Evolutionary conservation across 1,140 invertebrate species (phyloP), one percentile per base, ranked within the genome.

Genomic region (Drusus annulatus): DNA sequence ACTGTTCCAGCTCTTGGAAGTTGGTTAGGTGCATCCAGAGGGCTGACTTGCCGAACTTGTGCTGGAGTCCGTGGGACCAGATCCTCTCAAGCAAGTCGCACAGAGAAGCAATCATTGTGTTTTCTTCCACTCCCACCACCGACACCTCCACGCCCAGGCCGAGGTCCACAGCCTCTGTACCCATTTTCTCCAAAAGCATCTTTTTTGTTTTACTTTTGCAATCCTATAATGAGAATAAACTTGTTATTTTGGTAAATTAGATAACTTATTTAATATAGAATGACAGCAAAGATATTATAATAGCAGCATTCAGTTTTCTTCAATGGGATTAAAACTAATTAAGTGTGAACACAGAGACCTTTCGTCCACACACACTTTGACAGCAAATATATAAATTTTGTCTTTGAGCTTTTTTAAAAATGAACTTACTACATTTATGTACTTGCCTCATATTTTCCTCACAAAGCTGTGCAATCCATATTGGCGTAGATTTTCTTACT

Each of bases 181-280:
- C 97, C 95, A 99, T 97, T 91, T 99, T 99, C 84, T 98, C 97
- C 0, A 99, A 93, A 36, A 99, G 88, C 97, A 99, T 99, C 85
- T 98, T 91, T 90, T 99, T 99, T 0, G 98, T 99, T 92, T 98
- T 96, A 31, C 92, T 93, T 89, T 97, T 97, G 81, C 95, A 96
- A 87, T 97, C 96, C 95, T 96, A 52, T n/a, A 52, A 60, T 60
- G 25, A 45, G 36, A 45, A 45, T 45, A 45, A 45, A 45, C 36
- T 45, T 45, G 8, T 45, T 45, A 45, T 45, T 45, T 45, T 45
- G 36, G 36, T 45, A 45, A 45, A 45, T 45, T 45, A 45, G 8
- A 45, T 28, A 28, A 28, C 25, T 28, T 28, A 28, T 28, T 28
- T 28, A 45, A 45, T 45, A 45, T 45, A 10, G 36, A 45, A 45